A percentile compares a stretch with the other conserved stretches of the same genome.
Conservation (phyloP, 2,113 vertebrate species). For the Hippolais icterina region DNA sequence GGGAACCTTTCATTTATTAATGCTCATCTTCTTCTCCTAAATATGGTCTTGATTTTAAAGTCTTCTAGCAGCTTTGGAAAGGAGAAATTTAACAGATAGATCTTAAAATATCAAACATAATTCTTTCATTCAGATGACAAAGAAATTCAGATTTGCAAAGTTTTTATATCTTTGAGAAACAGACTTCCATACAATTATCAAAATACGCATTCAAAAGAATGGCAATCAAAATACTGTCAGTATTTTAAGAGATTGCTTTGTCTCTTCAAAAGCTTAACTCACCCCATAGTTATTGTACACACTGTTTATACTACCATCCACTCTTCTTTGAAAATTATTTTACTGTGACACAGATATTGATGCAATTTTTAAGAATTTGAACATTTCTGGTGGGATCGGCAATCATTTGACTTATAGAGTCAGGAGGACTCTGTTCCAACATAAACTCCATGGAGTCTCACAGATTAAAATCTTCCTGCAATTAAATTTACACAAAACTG, state of each 20-base stretch:
- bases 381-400: not conserved
- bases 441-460: not conserved
- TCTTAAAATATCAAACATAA: not conserved
- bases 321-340: not conserved
- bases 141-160: not conserved
- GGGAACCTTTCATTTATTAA: not conserved
- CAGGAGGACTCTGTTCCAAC: not conserved
- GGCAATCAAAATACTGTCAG: not conserved
- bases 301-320: not conserved
- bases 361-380: not conserved
- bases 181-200: not conserved
- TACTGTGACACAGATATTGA: not conserved
- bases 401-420: not conserved
- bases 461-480: not conserved
- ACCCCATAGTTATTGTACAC: not conserved
- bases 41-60: not conserved
- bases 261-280: not conserved
- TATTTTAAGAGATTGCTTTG: not conserved
- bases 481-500: not conserved
- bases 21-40: not conserved
- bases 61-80: not conserved
- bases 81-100: not conserved
- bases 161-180: not conserved
- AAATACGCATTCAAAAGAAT: not conserved
- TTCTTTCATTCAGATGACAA: not conserved